Percentiles rank a stretch among this genome's conserved stretches.
Evolutionary conservation across 2,113 vertebrate genomes (phyloP).

Genomic region (Athene noctua): DNA sequence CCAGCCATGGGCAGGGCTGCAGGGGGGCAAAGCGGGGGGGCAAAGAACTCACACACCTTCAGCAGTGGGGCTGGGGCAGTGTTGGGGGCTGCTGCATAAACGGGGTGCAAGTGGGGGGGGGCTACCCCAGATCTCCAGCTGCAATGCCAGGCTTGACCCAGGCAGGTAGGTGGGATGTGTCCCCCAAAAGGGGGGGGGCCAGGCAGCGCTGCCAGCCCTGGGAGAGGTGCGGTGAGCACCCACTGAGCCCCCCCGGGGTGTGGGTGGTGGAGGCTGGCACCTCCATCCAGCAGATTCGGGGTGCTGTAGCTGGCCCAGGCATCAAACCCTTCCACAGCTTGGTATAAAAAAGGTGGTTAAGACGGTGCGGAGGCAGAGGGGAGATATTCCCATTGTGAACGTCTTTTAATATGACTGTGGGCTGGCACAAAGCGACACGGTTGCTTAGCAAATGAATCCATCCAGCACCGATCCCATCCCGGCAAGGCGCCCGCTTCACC

Average conservation of each 20-base stretch:
- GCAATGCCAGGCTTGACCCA: not conserved
- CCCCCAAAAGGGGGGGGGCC: not conserved
- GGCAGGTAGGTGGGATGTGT: not conserved
- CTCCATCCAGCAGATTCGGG: not conserved
- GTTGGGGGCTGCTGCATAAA: not conserved
- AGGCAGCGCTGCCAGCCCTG: not conserved
- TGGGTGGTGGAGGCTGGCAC: not conserved
- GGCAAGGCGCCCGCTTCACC: not conserved
- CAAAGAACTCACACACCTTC: not conserved
- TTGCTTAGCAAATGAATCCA: slow-evolving; percentile 32
- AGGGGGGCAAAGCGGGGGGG: not conserved
- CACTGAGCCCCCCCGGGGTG: not conserved
- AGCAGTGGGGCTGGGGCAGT: not conserved
- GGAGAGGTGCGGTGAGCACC: not conserved
- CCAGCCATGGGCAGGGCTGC: not conserved
- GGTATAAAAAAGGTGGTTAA: not conserved
- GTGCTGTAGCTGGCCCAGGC: not conserved
- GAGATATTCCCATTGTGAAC: not conserved
- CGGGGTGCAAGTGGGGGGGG: not conserved
- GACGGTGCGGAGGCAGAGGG: not conserved
- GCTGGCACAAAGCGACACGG: not conserved
- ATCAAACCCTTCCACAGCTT: not conserved
- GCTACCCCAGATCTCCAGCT: not conserved
- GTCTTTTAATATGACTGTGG: not conserved
- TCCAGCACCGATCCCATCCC: not conserved